A percentile compares a stretch with the other conserved stretches of the same genome.
Conservation (phyloP, 2,888 invertebrate genomes). For the Nomada ruficornis region DNA sequence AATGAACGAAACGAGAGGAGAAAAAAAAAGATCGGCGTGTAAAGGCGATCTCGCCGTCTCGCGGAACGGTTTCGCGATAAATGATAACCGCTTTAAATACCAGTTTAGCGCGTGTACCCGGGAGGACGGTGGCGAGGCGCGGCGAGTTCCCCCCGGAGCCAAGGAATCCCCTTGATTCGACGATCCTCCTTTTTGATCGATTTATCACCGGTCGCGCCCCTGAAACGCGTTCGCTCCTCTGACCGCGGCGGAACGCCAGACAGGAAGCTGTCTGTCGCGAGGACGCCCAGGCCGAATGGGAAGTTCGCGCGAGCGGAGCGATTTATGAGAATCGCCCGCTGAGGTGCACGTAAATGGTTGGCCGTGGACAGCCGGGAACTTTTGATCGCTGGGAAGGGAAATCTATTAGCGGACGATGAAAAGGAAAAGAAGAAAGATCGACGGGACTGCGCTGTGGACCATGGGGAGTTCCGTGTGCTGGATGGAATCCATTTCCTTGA, state of each 20-base stretch:
- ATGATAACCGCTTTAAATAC: constrained; percentile 71
- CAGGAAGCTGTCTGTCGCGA: no score
- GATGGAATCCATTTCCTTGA: no score
- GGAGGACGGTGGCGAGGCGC: background rate
- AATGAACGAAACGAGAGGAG: constrained; percentile 41
- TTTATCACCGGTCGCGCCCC: constrained; percentile 35
- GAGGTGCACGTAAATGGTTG: no score
- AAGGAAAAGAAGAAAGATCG: background rate
- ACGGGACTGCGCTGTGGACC: no score
- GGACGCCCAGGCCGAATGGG: no score
- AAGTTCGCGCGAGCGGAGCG: no score
- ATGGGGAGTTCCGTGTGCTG: no score
- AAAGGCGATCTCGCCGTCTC: constrained; percentile 53
- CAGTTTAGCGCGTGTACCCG: constrained; percentile 68
- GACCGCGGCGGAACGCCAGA: no score
- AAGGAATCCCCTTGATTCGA: constrained; percentile 50
- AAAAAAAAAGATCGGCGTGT: constrained; percentile 42
- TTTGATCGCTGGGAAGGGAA: no score
- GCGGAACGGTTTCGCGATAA: constrained; percentile 66
- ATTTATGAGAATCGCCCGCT: no score
- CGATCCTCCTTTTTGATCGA: constrained; percentile 30
- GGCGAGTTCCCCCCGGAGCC: constrained; percentile 12
- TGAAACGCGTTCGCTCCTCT: constrained; percentile 2
- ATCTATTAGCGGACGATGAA: background rate
- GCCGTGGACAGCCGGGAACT: no score